Conservation (phyloP, 2,888 invertebrate genomes). For the Drosophila neotestacea region DNA sequence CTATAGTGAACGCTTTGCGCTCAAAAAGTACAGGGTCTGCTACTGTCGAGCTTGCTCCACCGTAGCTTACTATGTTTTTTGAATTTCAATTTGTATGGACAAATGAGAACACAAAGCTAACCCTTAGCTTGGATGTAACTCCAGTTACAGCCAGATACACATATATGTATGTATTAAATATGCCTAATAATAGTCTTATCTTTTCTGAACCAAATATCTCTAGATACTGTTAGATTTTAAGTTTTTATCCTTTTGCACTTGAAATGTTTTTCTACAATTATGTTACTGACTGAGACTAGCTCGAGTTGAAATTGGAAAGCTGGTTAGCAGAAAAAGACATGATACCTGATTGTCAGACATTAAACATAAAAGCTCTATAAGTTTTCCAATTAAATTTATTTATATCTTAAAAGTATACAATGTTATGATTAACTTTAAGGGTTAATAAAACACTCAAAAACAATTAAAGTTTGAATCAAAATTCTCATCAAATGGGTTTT, state of each 20-base stretch:
- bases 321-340: neutral
- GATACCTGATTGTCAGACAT: slow-evolving; percentile 6
- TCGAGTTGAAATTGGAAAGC: neutral
- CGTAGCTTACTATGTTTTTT: slow-evolving; percentile 8
- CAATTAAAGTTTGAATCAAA: slow-evolving; percentile 39
- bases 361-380: slow-evolving; percentile 38
- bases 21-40: too few relatives aligned
- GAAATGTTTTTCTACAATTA: neutral
- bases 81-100: slow-evolving; percentile 38
- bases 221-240: neutral
- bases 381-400: neutral
- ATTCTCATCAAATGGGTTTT: slow-evolving; percentile 39
- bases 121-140: neutral
- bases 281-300: slow-evolving; percentile 2
- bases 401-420: neutral
- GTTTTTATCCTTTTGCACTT: neutral
- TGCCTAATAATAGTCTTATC: too few relatives aligned
- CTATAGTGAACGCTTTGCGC: too few relatives aligned
- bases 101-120: slow-evolving; percentile 9
- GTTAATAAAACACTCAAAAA: slow-evolving; percentile 7
- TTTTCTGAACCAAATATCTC: too few relatives aligned
- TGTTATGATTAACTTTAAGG: neutral
- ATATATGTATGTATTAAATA: too few relatives aligned
- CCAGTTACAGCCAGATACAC: neutral
- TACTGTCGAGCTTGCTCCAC: too few relatives aligned